Conservation (phyloP, 2,113 vertebrate genomes). For the Cathartes aura region DNA sequence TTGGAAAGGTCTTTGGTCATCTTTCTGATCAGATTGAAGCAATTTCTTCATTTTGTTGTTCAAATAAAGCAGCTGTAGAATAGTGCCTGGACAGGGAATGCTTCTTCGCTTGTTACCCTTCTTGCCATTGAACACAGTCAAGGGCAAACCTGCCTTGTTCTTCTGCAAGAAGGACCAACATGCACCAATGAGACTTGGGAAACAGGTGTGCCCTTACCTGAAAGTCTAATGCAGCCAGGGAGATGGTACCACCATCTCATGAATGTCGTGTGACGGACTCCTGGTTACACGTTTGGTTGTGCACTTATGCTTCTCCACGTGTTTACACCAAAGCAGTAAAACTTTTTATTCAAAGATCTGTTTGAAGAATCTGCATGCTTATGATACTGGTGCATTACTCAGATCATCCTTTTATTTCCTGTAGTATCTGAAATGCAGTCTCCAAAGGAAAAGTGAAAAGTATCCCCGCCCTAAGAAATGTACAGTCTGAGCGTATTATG, state of each 20-base stretch:
- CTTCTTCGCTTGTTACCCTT: fast-evolving
- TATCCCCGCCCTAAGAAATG: neutral
- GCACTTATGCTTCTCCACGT: neutral
- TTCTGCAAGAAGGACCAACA: neutral
- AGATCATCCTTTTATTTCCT: neutral
- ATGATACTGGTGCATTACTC: neutral
- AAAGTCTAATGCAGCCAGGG: neutral
- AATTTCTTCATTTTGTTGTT: neutral
- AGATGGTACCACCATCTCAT: neutral
- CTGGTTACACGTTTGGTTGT: fast-evolving
- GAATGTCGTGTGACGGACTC: fast-evolving
- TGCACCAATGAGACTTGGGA: neutral
- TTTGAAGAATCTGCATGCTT: neutral
- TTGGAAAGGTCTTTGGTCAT: neutral
- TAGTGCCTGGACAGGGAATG: neutral
- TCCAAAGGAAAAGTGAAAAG: neutral
- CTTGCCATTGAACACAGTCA: neutral
- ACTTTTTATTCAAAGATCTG: neutral
- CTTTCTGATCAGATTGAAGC: neutral
- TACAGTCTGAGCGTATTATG: neutral
- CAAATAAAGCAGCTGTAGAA: neutral
- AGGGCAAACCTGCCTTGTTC: neutral
- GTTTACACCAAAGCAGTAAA: neutral
- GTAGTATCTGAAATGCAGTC: neutral
- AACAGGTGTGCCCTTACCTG: neutral